Conservation (phyloP, 1,140 invertebrate species). For the Stegodyphus dumicola region DNA sequence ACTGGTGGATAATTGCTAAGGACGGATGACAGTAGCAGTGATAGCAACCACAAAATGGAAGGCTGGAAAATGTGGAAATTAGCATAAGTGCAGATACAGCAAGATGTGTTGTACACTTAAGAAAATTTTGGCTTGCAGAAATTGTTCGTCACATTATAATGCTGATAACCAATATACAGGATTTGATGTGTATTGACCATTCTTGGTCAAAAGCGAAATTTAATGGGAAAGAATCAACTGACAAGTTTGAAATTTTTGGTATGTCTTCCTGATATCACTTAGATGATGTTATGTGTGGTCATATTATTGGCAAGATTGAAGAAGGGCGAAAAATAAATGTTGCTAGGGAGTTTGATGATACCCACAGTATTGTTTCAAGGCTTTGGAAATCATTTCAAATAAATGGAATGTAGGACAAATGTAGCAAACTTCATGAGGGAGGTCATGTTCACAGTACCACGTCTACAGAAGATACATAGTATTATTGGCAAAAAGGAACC, state of each 20-base stretch:
- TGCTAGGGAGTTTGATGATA: not conserved
- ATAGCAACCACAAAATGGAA: conserved; percentile 4
- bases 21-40: not conserved
- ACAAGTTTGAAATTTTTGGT: not conserved
- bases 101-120: not conserved
- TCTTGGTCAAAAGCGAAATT: not conserved
- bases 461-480: not conserved
- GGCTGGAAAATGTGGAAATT: not conserved
- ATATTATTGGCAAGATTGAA: not conserved
- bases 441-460: not conserved
- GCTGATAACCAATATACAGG: not conserved
- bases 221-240: not conserved
- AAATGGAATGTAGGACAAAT: conserved; percentile 1
- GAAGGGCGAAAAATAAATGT: not conserved
- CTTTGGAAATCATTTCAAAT: conserved; percentile 4
- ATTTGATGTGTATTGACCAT: not conserved
- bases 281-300: not conserved
- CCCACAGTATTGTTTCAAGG: not conserved
- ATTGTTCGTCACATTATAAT: not conserved
- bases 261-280: not conserved
- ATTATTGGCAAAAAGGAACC: not conserved
- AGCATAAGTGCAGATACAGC: not conserved
- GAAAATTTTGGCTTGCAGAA: not conserved
- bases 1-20: conserved; percentile 4
- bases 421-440: not conserved